phyloP scores from a whole-genome alignment of 64 coral and sea anemone genomes.

The Montipora sp. region DNA sequence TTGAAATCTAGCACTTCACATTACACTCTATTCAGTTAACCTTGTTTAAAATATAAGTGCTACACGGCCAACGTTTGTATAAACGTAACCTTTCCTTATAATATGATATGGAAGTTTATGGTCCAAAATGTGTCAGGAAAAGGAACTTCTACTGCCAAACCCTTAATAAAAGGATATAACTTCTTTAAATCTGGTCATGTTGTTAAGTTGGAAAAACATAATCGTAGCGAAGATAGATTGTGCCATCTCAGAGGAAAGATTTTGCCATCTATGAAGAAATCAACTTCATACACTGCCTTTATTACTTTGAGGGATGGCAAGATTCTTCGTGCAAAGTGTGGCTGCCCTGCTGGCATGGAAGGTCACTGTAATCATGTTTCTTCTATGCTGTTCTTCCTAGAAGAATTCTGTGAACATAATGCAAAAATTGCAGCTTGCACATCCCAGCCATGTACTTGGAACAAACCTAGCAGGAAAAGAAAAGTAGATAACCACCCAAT shows the following conservation, averaged over 20 bases:
- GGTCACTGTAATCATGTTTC: conserved; percentile 63
- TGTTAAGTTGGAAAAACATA: neutral
- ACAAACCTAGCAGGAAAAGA: conserved; percentile 35
- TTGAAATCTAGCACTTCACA: no score
- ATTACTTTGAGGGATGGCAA: conserved; percentile 24
- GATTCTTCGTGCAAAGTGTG: conserved; percentile 46
- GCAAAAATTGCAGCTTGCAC: conserved; percentile 53
- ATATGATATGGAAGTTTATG: conserved; percentile 51
- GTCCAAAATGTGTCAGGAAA: conserved; percentile 29
- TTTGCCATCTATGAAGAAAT: conserved; percentile 46
- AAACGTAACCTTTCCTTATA: no score
- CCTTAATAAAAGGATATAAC: conserved; percentile 31
- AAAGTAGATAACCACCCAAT: conserved; percentile 28
- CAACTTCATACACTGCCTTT: neutral
- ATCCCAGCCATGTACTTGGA: conserved; percentile 54
- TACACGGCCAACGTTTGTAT: no score
- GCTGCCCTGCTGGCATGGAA: conserved; percentile 41
- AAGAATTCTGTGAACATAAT: conserved; percentile 36
- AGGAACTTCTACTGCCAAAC: conserved; percentile 29
- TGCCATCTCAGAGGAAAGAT: conserved; percentile 26
- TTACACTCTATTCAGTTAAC: no score
- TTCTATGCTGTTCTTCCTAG: conserved; percentile 22
- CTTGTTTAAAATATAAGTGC: no score
- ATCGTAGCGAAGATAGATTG: neutral
- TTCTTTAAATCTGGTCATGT: conserved; percentile 36